A percentile compares a stretch with the other conserved stretches of the same genome.
Conservation (phyloP, 30 jellyfish, hydroid and myxozoan species). For the Cassiopea xamachana region DNA sequence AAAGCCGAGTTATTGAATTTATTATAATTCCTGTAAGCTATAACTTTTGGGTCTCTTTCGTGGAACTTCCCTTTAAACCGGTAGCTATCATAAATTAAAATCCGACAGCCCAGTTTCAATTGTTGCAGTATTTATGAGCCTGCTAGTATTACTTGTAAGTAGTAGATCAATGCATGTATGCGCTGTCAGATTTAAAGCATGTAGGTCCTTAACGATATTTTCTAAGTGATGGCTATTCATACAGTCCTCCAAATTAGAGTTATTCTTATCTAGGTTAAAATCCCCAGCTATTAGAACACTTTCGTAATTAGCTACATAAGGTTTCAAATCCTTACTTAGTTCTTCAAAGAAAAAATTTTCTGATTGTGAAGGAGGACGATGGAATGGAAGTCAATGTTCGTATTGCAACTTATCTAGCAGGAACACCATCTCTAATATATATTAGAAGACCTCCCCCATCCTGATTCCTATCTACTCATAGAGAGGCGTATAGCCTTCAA, state of each 20-base stretch:
- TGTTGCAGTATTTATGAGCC: conserved; percentile 39
- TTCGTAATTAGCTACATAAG: not conserved
- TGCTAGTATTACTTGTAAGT: not conserved
- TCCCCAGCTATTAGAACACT: conserved; percentile 8
- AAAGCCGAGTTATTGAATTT: conserved; percentile 1
- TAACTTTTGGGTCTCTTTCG: conserved; percentile 34
- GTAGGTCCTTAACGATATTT: conserved; percentile 21
- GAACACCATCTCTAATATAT: conserved; percentile 22
- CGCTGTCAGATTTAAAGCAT: not conserved
- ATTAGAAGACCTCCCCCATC: conserved; percentile 36
- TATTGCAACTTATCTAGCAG: conserved; percentile 19
- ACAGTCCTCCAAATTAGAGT: not conserved
- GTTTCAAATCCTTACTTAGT: not conserved
- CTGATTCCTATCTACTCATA: conserved; percentile 21
- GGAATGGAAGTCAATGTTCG: not conserved
- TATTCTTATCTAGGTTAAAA: conserved; percentile 10
- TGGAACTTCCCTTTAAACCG: conserved; percentile 15
- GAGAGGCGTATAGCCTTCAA: conserved; percentile 33
- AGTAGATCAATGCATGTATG: conserved; percentile 36
- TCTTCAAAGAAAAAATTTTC: conserved; percentile 20
- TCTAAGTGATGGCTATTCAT: not conserved
- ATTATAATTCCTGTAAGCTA: conserved; percentile 16
- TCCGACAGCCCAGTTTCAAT: conserved; percentile 60
- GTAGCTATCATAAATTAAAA: conserved; percentile 24
- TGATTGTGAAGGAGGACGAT: conserved; percentile 53